Conservation (phyloP, 2,113 vertebrate species). For the Crotophaga sulcirostris region DNA sequence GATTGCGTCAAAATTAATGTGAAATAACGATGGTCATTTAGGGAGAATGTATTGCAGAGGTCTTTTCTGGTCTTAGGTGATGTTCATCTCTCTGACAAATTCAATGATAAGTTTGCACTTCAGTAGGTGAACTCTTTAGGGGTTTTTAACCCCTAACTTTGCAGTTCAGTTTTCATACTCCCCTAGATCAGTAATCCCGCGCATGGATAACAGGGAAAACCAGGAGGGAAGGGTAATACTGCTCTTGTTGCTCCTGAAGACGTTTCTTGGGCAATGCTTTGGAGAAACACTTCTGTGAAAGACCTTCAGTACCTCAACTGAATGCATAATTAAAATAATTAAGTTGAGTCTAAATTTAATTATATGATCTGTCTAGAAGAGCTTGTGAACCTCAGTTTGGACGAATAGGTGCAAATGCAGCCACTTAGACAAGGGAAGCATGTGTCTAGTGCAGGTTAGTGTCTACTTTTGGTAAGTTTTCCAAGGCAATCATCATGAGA, state of each 20-base stretch:
- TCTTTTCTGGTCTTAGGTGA: not conserved
- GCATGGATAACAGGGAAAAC: fast-evolving
- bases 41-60: not conserved
- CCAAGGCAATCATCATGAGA: fast-evolving
- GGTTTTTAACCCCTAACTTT: not conserved
- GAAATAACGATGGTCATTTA: not conserved
- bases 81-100: not conserved
- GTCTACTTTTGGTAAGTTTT: not conserved
- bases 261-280: fast-evolving
- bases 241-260: not conserved
- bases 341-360: not conserved
- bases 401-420: not conserved
- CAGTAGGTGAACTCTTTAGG: not conserved
- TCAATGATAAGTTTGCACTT: not conserved
- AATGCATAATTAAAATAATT: not conserved
- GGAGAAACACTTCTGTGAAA: not conserved
- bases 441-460: not conserved
- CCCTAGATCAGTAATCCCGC: fast-evolving
- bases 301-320: not conserved
- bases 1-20: fast-evolving
- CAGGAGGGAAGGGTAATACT: not conserved
- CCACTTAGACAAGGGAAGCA: fast-evolving
- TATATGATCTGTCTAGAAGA: not conserved
- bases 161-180: not conserved
- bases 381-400: not conserved